These are phyloP conservation scores for Gallinago solitaria DNA, from an alignment of 2,797 vertebrate species.

Conservation along the genomic window DNA sequence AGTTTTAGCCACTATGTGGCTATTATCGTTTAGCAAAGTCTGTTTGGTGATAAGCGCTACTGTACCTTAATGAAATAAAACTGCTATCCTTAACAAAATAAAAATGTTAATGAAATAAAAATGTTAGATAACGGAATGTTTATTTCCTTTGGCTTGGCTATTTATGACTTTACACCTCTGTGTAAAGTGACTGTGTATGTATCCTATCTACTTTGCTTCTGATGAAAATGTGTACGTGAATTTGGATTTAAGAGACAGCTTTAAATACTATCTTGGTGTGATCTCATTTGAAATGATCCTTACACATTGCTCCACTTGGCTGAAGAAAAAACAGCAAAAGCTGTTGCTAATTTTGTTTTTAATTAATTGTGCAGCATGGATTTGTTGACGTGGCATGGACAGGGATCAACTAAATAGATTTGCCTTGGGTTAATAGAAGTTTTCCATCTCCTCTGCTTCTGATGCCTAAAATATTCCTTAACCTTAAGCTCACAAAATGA, in stretches of 20 bases:
- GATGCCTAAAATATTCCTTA: conserved; percentile 57
- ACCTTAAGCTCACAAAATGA: conserved; percentile 27
- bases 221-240: not conserved
- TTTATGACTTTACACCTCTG: not conserved
- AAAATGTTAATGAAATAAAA: not conserved
- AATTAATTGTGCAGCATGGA: conserved; percentile 27
- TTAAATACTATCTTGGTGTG: not conserved
- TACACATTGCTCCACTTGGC: not conserved
- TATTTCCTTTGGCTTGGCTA: not conserved
- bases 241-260: not conserved
- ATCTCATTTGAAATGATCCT: not conserved
- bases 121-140: not conserved
- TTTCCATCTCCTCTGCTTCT: conserved; percentile 24
- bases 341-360: conserved; percentile 32
- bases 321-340: conserved; percentile 33
- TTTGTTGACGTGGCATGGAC: not conserved
- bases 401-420: conserved; percentile 43
- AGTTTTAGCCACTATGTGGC: not conserved
- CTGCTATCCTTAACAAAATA: not conserved
- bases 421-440: conserved; percentile 49
- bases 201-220: not conserved
- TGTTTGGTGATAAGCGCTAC: not conserved
- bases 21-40: not conserved
- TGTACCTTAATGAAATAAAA: not conserved
- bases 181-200: not conserved